Percentiles rank a stretch among this genome's conserved stretches.
Evolutionary conservation across 2,797 vertebrate species (phyloP).

Genomic region (Salarias fasciatus): DNA sequence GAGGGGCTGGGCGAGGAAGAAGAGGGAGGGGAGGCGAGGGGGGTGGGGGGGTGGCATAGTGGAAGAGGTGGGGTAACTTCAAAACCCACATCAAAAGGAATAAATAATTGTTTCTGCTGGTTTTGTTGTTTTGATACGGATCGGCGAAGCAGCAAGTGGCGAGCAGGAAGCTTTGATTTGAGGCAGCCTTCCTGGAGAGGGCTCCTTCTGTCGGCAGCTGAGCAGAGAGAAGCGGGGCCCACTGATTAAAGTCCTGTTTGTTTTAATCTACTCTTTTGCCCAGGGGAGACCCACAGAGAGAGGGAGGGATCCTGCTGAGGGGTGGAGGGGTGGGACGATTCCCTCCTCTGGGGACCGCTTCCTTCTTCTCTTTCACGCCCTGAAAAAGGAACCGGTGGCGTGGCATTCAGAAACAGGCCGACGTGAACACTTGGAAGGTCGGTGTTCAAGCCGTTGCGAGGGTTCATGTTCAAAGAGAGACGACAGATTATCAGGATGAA

Average conservation of each 20-base stretch:
- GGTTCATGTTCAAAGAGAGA: conserved; percentile 17
- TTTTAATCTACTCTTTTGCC: conserved; percentile 94
- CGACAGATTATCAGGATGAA: conserved; percentile 10
- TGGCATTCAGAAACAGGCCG: conserved; percentile 33
- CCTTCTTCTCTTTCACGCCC: conserved; percentile 65
- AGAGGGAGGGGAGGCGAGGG: conserved; percentile 66
- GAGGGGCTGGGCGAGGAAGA: conserved; percentile 69
- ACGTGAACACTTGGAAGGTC: conserved; percentile 9
- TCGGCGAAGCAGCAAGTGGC: conserved; percentile 95
- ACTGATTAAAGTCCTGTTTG: conserved; percentile 99
- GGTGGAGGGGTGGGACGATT: conserved; percentile 45
- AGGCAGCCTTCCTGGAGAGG: conserved; percentile 92
- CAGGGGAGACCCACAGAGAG: conserved; percentile 89
- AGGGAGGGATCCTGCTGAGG: conserved; percentile 79
- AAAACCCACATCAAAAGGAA: conserved; percentile 98
- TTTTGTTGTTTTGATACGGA: conserved; percentile 98
- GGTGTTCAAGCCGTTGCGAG: neutral
- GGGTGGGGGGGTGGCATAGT: conserved; percentile 49
- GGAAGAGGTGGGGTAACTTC: conserved; percentile 84
- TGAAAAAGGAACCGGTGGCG: conserved; percentile 26
- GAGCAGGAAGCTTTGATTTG: conserved; percentile 97
- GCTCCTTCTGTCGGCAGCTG: conserved; percentile 90
- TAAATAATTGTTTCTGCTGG: conserved; percentile 99
- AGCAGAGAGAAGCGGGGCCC: conserved; percentile 88
- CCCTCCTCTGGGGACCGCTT: conserved; percentile 67